Evolutionary conservation across 2,113 vertebrate genomes (phyloP).

Genomic region (Leucoraja erinaceus): DNA sequence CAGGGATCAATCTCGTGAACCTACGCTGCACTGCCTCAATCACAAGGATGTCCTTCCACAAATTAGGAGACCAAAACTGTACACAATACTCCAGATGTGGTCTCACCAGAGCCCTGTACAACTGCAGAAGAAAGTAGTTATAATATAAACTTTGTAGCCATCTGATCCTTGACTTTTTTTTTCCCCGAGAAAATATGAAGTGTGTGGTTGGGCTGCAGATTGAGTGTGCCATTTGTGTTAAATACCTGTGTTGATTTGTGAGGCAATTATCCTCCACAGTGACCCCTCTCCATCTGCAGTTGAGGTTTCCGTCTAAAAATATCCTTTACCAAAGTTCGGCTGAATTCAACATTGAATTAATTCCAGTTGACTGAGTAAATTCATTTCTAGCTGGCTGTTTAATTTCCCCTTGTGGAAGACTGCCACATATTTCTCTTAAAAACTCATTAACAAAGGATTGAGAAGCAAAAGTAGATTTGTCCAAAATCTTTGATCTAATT

Average conservation of each 20-base stretch:
- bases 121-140: too few species aligned
- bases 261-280: not conserved
- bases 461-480: not conserved
- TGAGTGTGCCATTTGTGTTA: not conserved
- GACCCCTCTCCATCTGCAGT: not conserved
- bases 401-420: not conserved
- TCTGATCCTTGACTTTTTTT: not conserved
- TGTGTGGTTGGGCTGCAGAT: not conserved
- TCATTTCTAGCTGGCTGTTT: not conserved
- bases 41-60: too few species aligned
- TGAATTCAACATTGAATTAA: slow-evolving; percentile 9
- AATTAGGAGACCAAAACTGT: too few species aligned
- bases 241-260: not conserved
- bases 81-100: too few species aligned
- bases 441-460: not conserved
- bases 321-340: not conserved
- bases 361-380: not conserved
- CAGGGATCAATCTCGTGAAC: too few species aligned
- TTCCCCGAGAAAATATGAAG: not conserved
- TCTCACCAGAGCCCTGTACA: too few species aligned
- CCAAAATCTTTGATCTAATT: not conserved
- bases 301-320: not conserved
- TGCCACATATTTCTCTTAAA: not conserved
- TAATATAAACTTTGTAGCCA: not conserved
- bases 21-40: too few species aligned